Base-by-base conservation (phyloP, 2,113 vertebrate genomes). In the Corydoras sp. region DNA sequence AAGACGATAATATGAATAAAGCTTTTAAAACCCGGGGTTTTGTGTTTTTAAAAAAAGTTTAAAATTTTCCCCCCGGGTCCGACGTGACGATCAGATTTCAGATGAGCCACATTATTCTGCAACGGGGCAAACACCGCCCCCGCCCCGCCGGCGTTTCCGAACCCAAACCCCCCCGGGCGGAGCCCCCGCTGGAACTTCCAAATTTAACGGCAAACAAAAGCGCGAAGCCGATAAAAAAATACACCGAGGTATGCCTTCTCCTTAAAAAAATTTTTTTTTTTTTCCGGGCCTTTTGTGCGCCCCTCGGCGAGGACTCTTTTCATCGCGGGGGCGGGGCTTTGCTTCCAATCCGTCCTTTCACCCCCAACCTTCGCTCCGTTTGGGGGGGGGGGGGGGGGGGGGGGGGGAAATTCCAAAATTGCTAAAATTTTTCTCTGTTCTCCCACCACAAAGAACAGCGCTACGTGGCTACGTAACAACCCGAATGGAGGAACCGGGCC, bases 381-480 rank as follows among this genome's bases (percentile, higher is more conserved):
- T 76, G 14, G 9, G 53, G 43, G 48, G 3, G n/a, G n/a, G n/a
- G n/a, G n/a, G n/a, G n/a, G n/a, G n/a, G n/a, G n/a, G n/a, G 56
- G 50, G 30, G 24, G 54, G 62, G 58, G 14, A 67, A 72, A 60
- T 62, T 71, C 54, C 77, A 65, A 62, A 73, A 78, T 75, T 77
- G 71, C 73, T 80, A 72, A 73, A 77, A 68, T 63, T 78, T 73
- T 69, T 76, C 69, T 59, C 65, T 68, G 51, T 66, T 67, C 60
- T 73, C 49, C 1, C n/a, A 11, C 24, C 18, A 65, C 53, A 75
- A 67, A 69, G 75, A 58, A 43, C n/a, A n/a, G n/a, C n/a, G n/a
- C 66, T 60, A 54, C 50, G 7, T 5, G 43, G n/a, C 13, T 4
- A 9, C 4, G 8, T n/a, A 64, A 73, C 60, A 59, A 15, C 12